These are phyloP conservation scores for Diarsia mendica DNA, from an alignment of 2,888 invertebrate genomes.

Conservation along the genomic window DNA sequence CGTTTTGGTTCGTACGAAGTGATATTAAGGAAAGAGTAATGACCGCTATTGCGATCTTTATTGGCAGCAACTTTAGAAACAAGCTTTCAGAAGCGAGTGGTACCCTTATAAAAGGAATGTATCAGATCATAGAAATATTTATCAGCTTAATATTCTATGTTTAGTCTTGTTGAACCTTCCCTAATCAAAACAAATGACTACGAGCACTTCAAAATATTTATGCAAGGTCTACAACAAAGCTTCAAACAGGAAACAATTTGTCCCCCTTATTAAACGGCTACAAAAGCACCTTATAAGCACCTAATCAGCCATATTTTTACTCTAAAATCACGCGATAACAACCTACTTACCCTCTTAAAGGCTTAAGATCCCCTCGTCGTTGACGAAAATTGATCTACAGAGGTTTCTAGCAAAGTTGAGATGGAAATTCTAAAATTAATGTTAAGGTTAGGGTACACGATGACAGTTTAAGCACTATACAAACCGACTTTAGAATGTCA, in stretches of 20 bases:
- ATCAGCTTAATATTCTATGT: too few relatives aligned
- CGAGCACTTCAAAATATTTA: background rate
- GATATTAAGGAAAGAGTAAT: too few relatives aligned
- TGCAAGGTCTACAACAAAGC: constrained; percentile 1
- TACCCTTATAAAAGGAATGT: too few relatives aligned
- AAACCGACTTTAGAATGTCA: background rate
- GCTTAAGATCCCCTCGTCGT: constrained; percentile 53
- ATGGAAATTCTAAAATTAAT: constrained; percentile 83
- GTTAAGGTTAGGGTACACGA: constrained; percentile 59
- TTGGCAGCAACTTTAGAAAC: too few relatives aligned
- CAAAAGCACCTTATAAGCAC: constrained; percentile 28
- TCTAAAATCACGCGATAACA: constrained; percentile 50
- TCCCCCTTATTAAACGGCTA: constrained; percentile 19
- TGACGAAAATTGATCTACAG: constrained; percentile 68
- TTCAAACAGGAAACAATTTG: constrained; percentile 31
- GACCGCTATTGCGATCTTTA: too few relatives aligned
- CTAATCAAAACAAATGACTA: background rate
- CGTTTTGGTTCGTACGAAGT: too few relatives aligned
- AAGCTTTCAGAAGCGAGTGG: too few relatives aligned
- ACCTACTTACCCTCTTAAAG: constrained; percentile 55
- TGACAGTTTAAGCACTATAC: background rate
- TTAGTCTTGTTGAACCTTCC: background rate
- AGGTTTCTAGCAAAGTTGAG: constrained; percentile 71
- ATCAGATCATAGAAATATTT: too few relatives aligned
- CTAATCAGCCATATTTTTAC: constrained; percentile 46